Conservation (phyloP, 2,888 invertebrate genomes). For the Torymus auratus region DNA sequence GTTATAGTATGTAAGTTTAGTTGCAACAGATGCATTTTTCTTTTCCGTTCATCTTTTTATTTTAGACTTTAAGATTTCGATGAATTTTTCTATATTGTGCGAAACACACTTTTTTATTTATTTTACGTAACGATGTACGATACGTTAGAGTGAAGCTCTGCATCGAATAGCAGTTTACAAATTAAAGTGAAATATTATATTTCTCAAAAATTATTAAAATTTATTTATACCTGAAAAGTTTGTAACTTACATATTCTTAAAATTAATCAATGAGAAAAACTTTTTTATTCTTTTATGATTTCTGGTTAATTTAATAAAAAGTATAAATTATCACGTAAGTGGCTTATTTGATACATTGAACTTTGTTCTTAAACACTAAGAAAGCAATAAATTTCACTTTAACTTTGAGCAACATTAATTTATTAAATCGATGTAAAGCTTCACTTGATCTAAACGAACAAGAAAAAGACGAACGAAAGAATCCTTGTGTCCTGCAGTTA, state of each 20-base stretch:
- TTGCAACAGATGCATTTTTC: slow-evolving; percentile 53
- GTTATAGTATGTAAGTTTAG: slow-evolving; percentile 47
- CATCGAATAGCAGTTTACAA: neutral
- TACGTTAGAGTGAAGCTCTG: slow-evolving; percentile 7
- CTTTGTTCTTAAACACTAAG: slow-evolving; percentile 1
- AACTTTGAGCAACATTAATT: neutral
- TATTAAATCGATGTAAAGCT: slow-evolving; percentile 19
- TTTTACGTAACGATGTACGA: slow-evolving; percentile 26
- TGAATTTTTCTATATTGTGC: slow-evolving; percentile 41
- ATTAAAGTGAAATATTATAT: slow-evolving; percentile 17
- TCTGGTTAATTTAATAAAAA: no score
- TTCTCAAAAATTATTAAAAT: neutral
- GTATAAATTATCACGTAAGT: no score
- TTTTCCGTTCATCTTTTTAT: slow-evolving; percentile 55
- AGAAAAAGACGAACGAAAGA: slow-evolving; percentile 57
- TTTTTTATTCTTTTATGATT: no score
- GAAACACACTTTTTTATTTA: slow-evolving; percentile 45
- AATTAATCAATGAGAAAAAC: no score
- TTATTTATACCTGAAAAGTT: no score
- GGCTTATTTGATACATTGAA: neutral
- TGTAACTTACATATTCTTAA: no score
- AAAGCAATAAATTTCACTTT: neutral
- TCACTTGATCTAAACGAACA: slow-evolving; percentile 28
- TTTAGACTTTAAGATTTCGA: slow-evolving; percentile 46
- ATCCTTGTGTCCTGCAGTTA: slow-evolving; percentile 59